These are phyloP conservation scores for Troglohyphantes excavatus DNA, from an alignment of 2,888 invertebrate genomes.

Conservation along the genomic window DNA sequence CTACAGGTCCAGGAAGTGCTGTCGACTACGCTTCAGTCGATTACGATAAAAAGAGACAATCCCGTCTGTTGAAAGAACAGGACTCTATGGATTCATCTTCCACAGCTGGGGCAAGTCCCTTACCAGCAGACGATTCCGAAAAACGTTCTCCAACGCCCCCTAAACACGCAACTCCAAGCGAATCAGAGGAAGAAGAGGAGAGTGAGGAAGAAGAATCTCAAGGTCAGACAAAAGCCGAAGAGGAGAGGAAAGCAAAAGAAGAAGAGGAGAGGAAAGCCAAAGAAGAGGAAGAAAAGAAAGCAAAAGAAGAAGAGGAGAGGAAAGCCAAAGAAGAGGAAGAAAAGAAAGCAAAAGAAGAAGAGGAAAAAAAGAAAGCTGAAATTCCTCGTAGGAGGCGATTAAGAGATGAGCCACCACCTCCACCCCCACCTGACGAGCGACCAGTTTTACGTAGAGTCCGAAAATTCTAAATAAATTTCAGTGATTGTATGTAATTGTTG, in stretches of 20 bases:
- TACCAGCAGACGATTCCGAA: slow-evolving; percentile 52
- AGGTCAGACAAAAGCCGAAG: slow-evolving; percentile 2
- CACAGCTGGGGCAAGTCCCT: slow-evolving; percentile 62
- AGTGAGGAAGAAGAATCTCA: slow-evolving; percentile 44
- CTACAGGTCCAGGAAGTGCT: slow-evolving; percentile 1
- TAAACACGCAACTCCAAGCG: neutral
- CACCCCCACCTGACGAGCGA: slow-evolving; percentile 52
- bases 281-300: slow-evolving; percentile 43
- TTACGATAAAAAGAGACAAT: slow-evolving; percentile 69
- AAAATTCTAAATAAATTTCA: neutral
- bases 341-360: slow-evolving; percentile 45
- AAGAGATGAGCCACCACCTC: slow-evolving; percentile 41
- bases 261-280: slow-evolving; percentile 33
- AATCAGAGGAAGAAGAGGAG: slow-evolving; percentile 53
- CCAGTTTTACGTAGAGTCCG: slow-evolving; percentile 63
- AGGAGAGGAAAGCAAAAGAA: slow-evolving; percentile 43
- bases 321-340: slow-evolving; percentile 52
- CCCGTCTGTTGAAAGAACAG: slow-evolving; percentile 72
- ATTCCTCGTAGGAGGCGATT: slow-evolving; percentile 40
- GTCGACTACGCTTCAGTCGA: slow-evolving; percentile 71
- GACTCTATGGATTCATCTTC: slow-evolving; percentile 68
- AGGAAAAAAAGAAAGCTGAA: slow-evolving; percentile 21
- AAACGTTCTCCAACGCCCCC: slow-evolving; percentile 48
- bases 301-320: slow-evolving; percentile 52
- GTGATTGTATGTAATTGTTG: neutral